These are phyloP conservation scores for Crocallis elinguaria DNA, from an alignment of 2,888 invertebrate species.

Conservation along the genomic window DNA sequence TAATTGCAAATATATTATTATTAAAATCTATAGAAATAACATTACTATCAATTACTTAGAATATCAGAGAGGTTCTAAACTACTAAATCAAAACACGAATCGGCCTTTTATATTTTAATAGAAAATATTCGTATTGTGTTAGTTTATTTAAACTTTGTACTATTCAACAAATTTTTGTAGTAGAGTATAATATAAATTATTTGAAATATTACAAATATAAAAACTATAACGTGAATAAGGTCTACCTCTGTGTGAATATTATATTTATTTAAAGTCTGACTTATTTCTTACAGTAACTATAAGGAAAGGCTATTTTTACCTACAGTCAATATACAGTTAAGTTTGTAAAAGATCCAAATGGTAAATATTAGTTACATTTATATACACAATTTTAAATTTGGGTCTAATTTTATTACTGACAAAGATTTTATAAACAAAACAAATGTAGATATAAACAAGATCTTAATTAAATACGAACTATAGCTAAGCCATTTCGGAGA, in stretches of 20 bases:
- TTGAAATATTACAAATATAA: not conserved
- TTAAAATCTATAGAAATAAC: too few species aligned
- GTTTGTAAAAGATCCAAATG: constrained; percentile 21
- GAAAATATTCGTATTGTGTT: constrained; percentile 72
- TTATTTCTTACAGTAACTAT: constrained; percentile 23
- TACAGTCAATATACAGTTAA: constrained; percentile 24
- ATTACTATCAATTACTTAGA: constrained; percentile 31
- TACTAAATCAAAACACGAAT: constrained; percentile 83
- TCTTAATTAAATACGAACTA: constrained; percentile 30
- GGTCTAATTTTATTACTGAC: constrained; percentile 20
- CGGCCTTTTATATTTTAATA: constrained; percentile 82
- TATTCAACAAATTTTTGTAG: constrained; percentile 56
- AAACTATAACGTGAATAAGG: constrained; percentile 1
- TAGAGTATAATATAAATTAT: constrained; percentile 29
- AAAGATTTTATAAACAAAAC: constrained; percentile 26
- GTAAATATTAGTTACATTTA: constrained; percentile 33
- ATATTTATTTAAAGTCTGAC: constrained; percentile 1
- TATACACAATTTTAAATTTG: constrained; percentile 48
- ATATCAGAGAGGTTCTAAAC: constrained; percentile 74
- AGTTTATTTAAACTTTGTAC: constrained; percentile 71
- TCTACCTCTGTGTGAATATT: not conserved
- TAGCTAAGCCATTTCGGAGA: constrained; percentile 32
- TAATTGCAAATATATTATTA: constrained; percentile 1
- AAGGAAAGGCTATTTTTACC: constrained; percentile 23
- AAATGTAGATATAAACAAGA: constrained; percentile 28